A percentile compares a stretch with the other conserved stretches of the same genome.
These are phyloP conservation scores for Brachionus koreanus DNA, from an alignment of 1,140 invertebrate species.

Conservation along the genomic window DNA sequence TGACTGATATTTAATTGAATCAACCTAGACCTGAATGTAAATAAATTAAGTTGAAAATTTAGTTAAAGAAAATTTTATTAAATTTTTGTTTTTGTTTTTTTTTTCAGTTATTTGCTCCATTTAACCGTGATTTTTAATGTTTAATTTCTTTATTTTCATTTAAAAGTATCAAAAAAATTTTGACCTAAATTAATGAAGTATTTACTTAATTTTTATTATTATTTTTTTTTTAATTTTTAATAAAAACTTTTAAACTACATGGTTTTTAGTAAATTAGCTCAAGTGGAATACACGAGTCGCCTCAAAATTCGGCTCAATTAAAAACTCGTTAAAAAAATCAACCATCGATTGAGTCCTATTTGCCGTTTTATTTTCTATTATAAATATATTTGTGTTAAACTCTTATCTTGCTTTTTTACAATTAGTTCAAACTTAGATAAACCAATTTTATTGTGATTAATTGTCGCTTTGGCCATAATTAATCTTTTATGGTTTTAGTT, in stretches of 20 bases:
- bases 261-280: not conserved
- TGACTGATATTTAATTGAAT: not conserved
- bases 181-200: slow-evolving; percentile 28
- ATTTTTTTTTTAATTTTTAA: slow-evolving; percentile 37
- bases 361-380: not conserved
- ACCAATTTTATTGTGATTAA: not conserved
- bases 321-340: not conserved
- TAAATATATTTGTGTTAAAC: not conserved
- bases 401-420: not conserved
- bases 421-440: not conserved
- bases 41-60: not conserved
- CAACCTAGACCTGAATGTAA: slow-evolving; percentile 4
- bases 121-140: not conserved
- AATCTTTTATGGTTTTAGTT: not conserved
- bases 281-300: not conserved
- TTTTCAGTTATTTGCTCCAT: not conserved
- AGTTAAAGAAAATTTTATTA: slow-evolving; percentile 1
- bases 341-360: not conserved
- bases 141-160: slow-evolving; percentile 7
- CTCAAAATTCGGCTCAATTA: not conserved
- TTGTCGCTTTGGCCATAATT: not conserved
- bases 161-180: not conserved
- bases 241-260: slow-evolving; percentile 18
- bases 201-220: slow-evolving; percentile 26
- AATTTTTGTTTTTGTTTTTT: not conserved